These are phyloP conservation scores for Salpingus planirostris DNA, from an alignment of 2,888 invertebrate genomes.

Conservation along the genomic window DNA sequence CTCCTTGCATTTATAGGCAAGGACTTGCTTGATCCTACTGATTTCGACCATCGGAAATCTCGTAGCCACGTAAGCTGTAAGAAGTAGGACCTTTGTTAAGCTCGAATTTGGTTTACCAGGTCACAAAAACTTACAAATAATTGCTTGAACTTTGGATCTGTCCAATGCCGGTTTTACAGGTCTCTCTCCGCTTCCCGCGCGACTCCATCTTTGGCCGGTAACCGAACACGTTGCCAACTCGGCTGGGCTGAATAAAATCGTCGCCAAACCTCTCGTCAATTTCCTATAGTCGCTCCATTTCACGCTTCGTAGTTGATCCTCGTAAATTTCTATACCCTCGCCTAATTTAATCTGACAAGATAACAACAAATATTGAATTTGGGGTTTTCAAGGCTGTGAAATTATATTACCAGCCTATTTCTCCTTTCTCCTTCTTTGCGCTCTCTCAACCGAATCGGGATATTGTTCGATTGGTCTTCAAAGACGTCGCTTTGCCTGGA, in stretches of 20 bases:
- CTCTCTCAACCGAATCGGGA: conserved; percentile 16
- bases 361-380: conserved; percentile 4
- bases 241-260: conserved; percentile 64
- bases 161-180: conserved; percentile 69
- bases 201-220: conserved; percentile 67
- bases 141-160: conserved; percentile 63
- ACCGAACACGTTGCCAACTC: conserved; percentile 68
- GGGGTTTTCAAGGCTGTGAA: conserved; percentile 1
- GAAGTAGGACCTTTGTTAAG: conserved; percentile 10
- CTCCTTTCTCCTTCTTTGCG: conserved; percentile 24
- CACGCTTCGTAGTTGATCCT: conserved; percentile 59
- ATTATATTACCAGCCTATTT: conserved; percentile 29
- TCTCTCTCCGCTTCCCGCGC: conserved; percentile 61
- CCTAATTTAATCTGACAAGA: conserved; percentile 56
- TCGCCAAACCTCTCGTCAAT: conserved; percentile 62
- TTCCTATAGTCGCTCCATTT: conserved; percentile 70
- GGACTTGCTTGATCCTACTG: conserved; percentile 66
- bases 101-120: too few relatives aligned
- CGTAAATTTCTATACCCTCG: conserved; percentile 64
- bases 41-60: conserved; percentile 67
- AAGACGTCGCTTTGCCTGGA: conserved; percentile 15
- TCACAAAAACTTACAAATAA: conserved; percentile 62
- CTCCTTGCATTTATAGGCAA: conserved; percentile 71
- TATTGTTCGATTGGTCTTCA: conserved; percentile 17
- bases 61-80: conserved; percentile 59